Evolutionary conservation across 2,797 vertebrate genomes (phyloP).

Genomic region (Enoplosus armatus): DNA sequence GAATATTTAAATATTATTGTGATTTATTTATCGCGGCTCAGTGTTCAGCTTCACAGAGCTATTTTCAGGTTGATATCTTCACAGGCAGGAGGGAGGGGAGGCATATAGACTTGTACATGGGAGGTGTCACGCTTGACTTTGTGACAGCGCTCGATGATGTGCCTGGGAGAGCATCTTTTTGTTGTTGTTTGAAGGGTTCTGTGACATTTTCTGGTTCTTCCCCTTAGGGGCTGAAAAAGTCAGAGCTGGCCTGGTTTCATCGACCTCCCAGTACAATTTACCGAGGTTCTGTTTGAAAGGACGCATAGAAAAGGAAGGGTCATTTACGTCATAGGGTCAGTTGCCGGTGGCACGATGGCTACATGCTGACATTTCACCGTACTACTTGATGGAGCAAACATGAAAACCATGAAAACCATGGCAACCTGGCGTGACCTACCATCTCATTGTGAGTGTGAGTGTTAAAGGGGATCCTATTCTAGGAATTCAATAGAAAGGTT

Average conservation of each 20-base stretch:
- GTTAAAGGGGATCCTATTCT: slow-evolving; percentile 7
- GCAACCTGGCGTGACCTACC: slow-evolving; percentile 22
- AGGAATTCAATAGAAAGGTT: neutral
- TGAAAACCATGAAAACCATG: slow-evolving; percentile 50
- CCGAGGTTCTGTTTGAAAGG: slow-evolving; percentile 40
- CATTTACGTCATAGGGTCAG: slow-evolving; percentile 64
- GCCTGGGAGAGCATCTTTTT: slow-evolving; percentile 58
- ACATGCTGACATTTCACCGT: slow-evolving; percentile 57
- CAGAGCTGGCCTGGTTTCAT: slow-evolving; percentile 58
- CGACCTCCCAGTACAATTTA: slow-evolving; percentile 51
- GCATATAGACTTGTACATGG: slow-evolving; percentile 29
- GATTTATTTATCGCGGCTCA: slow-evolving; percentile 73
- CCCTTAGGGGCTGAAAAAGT: slow-evolving; percentile 41
- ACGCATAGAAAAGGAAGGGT: slow-evolving; percentile 28
- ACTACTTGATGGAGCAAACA: slow-evolving; percentile 23
- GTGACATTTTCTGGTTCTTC: slow-evolving; percentile 69
- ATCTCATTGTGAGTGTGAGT: neutral
- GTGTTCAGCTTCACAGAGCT: slow-evolving; percentile 62
- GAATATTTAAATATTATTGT: slow-evolving; percentile 75
- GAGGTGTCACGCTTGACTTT: slow-evolving; percentile 62
- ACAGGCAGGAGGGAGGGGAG: slow-evolving; percentile 42
- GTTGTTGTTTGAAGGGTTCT: slow-evolving; percentile 69
- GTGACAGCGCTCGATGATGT: slow-evolving; percentile 43
- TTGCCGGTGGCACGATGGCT: slow-evolving; percentile 35
- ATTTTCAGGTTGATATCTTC: slow-evolving; percentile 75